Percentiles rank a stretch among this genome's conserved stretches.
These are phyloP conservation scores for Phyllostomus hastatus DNA, from an alignment of 2,113 vertebrate genomes.

Conservation along the genomic window DNA sequence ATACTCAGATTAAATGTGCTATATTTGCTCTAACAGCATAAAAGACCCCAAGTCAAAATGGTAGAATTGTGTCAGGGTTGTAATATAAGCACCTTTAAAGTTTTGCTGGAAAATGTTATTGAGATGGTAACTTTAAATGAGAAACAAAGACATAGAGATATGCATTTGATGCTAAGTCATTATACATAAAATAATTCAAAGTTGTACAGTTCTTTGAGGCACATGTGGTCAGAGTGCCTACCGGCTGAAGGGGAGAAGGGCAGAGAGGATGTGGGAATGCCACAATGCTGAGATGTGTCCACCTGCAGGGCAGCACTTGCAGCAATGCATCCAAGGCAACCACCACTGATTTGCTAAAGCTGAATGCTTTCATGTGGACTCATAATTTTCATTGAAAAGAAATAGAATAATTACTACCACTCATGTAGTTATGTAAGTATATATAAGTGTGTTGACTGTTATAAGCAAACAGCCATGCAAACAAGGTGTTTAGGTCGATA, in stretches of 20 bases:
- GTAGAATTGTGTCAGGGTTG: background rate
- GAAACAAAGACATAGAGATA: background rate
- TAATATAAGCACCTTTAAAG: background rate
- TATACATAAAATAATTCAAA: background rate
- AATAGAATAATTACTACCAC: background rate
- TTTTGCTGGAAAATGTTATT: background rate
- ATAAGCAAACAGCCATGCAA: background rate
- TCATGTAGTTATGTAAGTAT: background rate
- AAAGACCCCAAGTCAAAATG: conserved; percentile 6
- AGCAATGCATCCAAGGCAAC: background rate
- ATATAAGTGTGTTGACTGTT: background rate
- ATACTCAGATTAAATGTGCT: background rate
- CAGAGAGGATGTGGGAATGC: background rate
- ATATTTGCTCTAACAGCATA: background rate
- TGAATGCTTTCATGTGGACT: background rate
- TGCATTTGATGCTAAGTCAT: background rate
- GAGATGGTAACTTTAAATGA: background rate
- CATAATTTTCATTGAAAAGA: conserved; percentile 21
- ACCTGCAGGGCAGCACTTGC: background rate
- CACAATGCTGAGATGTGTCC: background rate
- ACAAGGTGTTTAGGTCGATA: background rate
- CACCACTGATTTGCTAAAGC: background rate
- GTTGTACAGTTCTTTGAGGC: background rate
- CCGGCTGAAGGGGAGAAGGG: background rate
- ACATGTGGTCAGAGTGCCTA: background rate